Base-by-base conservation (phyloP, 2,113 vertebrate species). In the Mystacornis crossleyi region DNA sequence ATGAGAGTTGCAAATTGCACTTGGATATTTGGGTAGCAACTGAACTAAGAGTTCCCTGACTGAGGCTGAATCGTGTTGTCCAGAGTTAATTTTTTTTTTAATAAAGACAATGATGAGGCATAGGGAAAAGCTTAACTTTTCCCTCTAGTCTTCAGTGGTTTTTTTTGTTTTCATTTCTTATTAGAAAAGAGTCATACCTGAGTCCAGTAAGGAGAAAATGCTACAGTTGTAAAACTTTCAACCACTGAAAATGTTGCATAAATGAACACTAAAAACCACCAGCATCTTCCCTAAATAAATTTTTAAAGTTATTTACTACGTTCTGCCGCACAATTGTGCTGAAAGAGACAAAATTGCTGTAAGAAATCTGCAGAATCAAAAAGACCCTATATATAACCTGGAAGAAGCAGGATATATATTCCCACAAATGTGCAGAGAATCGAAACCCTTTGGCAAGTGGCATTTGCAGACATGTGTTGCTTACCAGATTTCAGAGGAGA, bases 1-100 rank as follows among this genome's bases (percentile, higher is more conserved):
- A 93, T 54, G 50, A 57, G 87, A 93, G 60, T 86, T 91, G n/a
- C 61, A 89, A 96, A 89, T 90, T 79, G 72, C 84, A 77, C 79
- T 92, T 57, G 69, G 69, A 54, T 92, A 71, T 86, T 97, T 85
- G 83, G 91, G 93, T 94, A 87, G 86, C 94, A 96, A 67, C 89
- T 8, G 80, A 84, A 66, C 89, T 66, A 78, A 54, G 81, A 83
- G 85, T 91, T 97, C 58, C 7, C 53, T 94, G 93, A 90, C 83
- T 95, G 79, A 78, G 64, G 80, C 31, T 5, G 70, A 70, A 87
- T 81, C 86, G n/a, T 89, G 62, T 91, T 96, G 84, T 97, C 95
- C 84, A 75, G 57, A 91, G 93, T 97, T 96, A 61, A 19, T 80
- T 53, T 75, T 58, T 75, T 58, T 73, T 84, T 47, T 51, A 16